These are phyloP conservation scores for Rhinichthys klamathensis DNA, from an alignment of 2,113 vertebrate genomes.

Conservation along the genomic window DNA sequence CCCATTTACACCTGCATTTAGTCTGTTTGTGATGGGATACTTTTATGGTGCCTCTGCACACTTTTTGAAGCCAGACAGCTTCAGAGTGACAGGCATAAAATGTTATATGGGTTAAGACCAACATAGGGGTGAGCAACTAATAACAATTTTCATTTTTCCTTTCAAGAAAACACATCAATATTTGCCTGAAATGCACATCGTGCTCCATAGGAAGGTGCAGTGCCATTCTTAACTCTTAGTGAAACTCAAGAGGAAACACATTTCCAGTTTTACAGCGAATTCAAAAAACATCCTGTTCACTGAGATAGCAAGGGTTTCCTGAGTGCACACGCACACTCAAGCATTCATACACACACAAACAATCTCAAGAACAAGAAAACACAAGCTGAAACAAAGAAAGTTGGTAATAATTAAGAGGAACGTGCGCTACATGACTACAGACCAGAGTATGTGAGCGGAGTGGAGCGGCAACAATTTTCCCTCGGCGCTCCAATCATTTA, in stretches of 20 bases:
- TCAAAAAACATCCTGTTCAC: conserved; percentile 60
- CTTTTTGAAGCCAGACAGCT: too few species aligned
- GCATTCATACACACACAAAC: conserved; percentile 32
- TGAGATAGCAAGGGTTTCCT: conserved; percentile 58
- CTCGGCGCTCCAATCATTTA: too few species aligned
- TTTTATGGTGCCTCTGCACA: not conserved
- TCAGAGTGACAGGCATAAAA: too few species aligned
- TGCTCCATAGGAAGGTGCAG: not conserved
- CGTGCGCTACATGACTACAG: conserved; percentile 9
- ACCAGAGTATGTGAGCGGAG: too few species aligned
- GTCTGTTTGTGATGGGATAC: not conserved
- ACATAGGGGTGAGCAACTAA: not conserved
- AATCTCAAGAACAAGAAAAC: not conserved
- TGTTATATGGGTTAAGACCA: too few species aligned
- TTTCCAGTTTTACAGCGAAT: conserved; percentile 65
- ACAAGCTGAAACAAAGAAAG: conserved; percentile 6
- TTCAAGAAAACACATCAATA: not conserved
- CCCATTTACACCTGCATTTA: not conserved
- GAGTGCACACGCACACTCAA: conserved; percentile 25
- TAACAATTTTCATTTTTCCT: not conserved
- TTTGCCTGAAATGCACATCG: not conserved
- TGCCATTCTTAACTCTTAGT: not conserved
- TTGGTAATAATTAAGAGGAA: not conserved
- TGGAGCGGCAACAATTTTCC: too few species aligned
- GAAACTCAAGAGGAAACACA: conserved; percentile 62